Evolutionary conservation across 2,113 vertebrate genomes (phyloP).

Genomic region (Murina feae): DNA sequence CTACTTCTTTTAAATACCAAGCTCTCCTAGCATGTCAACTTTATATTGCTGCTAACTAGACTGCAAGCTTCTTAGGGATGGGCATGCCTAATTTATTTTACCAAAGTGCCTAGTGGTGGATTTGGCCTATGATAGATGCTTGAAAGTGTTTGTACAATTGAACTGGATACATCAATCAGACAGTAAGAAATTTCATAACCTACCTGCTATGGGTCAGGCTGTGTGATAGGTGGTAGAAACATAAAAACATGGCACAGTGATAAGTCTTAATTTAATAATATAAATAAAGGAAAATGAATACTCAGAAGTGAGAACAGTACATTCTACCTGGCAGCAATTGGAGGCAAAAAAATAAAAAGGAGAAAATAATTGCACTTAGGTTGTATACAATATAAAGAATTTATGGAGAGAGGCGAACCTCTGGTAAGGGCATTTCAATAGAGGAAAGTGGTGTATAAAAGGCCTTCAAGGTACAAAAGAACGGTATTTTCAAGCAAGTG

Average conservation of each 20-base stretch:
- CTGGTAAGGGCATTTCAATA: not conserved
- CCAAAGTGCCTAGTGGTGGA: not conserved
- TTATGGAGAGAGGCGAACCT: not conserved
- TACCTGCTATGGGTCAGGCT: conserved; percentile 19
- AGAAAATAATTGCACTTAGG: conserved; percentile 5
- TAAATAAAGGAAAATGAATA: conserved; percentile 27
- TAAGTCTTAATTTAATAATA: conserved; percentile 41
- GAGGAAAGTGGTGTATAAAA: not conserved
- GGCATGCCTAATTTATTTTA: conserved; percentile 45
- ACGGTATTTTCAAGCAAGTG: not conserved
- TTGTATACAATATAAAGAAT: not conserved
- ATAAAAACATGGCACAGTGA: not conserved
- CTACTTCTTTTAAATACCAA: not conserved
- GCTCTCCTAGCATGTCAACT: not conserved
- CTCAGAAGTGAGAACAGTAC: not conserved
- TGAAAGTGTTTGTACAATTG: conserved; percentile 28
- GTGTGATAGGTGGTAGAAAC: not conserved
- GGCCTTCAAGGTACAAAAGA: not conserved
- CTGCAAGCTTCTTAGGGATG: conserved; percentile 22
- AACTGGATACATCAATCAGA: conserved; percentile 25
- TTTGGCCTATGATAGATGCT: conserved; percentile 21
- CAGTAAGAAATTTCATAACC: conserved; percentile 24
- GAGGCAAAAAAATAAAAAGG: not conserved
- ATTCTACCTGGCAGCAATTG: conserved; percentile 20
- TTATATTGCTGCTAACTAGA: conserved; percentile 2